Conservation (phyloP, 2,888 invertebrate genomes). For the Sicus ferrugineus region DNA sequence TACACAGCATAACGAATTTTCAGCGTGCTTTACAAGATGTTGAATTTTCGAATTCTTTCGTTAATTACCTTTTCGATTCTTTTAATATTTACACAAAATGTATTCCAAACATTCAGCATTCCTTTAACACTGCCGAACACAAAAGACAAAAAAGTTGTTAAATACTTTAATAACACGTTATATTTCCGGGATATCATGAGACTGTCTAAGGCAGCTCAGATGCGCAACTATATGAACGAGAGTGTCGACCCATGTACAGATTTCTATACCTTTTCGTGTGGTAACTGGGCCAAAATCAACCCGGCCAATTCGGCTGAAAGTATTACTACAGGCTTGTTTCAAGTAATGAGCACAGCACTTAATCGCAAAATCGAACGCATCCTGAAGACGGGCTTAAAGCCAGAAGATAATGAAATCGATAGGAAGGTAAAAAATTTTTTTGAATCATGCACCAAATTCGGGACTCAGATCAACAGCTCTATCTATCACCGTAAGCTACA, state of each 20-base stretch:
- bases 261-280: constrained; percentile 59
- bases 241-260: constrained; percentile 53
- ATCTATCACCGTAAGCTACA: constrained; percentile 33
- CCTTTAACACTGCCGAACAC: neutral
- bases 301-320: constrained; percentile 44
- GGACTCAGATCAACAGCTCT: neutral
- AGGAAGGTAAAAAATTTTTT: constrained; percentile 54
- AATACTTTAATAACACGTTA: neutral
- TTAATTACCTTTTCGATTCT: neutral
- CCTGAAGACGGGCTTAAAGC: constrained; percentile 39
- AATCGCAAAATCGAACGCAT: constrained; percentile 47
- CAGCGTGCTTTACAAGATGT: neutral
- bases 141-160: neutral
- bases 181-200: too few relatives aligned
- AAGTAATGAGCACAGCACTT: constrained; percentile 44
- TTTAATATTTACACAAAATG: neutral
- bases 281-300: constrained; percentile 51
- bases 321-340: constrained; percentile 48
- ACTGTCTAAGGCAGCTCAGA: constrained; percentile 49
- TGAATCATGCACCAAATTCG: constrained; percentile 48
- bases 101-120: neutral
- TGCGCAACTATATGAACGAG: constrained; percentile 52
- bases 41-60: neutral
- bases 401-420: constrained; percentile 48
- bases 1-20: neutral